A percentile compares a stretch with the other conserved stretches of the same genome.
These are phyloP conservation scores for Papilio polytes DNA, from an alignment of 1,140 invertebrate species.

Conservation along the genomic window DNA sequence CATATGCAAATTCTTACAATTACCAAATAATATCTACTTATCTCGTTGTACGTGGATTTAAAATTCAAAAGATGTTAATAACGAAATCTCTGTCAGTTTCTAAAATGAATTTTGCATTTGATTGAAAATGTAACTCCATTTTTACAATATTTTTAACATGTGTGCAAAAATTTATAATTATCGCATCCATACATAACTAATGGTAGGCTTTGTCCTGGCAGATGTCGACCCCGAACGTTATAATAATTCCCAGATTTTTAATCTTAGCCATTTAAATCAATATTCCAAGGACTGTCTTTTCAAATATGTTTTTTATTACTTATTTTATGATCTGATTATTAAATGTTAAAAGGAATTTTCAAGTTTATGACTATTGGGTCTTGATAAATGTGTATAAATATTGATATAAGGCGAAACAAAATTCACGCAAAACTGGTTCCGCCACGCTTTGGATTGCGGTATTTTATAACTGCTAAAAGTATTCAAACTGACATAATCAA, in stretches of 20 bases:
- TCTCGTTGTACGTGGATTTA: no score
- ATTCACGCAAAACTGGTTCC: conserved; percentile 27
- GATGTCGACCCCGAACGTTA: conserved; percentile 71
- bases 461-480: conserved; percentile 33
- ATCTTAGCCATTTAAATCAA: conserved; percentile 82
- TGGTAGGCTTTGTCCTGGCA: conserved; percentile 43
- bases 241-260: conserved; percentile 81
- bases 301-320: conserved; percentile 72
- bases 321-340: conserved; percentile 77
- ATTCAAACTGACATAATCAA: background rate
- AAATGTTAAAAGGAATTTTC: conserved; percentile 72
- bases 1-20: background rate
- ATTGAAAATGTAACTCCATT: background rate
- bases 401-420: conserved; percentile 46
- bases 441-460: background rate
- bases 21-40: no score
- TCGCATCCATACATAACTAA: conserved; percentile 57
- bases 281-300: conserved; percentile 79
- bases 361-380: conserved; percentile 68
- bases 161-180: conserved; percentile 15
- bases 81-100: no score
- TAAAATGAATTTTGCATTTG: background rate
- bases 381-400: conserved; percentile 73
- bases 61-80: no score
- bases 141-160: background rate